A percentile compares a stretch with the other conserved stretches of the same genome.
These are phyloP conservation scores for Serilophus lunatus DNA, from an alignment of 2,113 vertebrate species.

Conservation along the genomic window DNA sequence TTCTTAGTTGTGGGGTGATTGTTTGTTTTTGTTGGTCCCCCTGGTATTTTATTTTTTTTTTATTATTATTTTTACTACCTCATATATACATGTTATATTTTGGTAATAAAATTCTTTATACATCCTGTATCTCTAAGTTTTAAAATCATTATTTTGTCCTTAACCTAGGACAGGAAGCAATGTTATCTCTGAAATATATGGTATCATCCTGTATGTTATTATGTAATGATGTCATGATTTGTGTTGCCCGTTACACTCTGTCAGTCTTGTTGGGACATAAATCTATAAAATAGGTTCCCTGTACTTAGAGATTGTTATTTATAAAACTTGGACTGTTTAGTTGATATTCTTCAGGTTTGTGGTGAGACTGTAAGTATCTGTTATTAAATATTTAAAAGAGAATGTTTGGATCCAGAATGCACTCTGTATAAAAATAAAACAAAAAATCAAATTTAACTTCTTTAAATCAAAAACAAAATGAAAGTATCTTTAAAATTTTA, in stretches of 20 bases:
- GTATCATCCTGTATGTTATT: background rate
- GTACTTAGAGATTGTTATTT: background rate
- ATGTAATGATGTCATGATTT: background rate
- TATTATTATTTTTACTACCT: too few relatives aligned
- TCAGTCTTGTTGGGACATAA: accelerated
- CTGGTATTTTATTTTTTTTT: too few relatives aligned
- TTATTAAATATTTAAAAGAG: background rate
- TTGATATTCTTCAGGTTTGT: background rate
- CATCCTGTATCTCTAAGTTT: too few relatives aligned
- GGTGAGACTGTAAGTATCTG: background rate
- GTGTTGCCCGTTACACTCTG: background rate
- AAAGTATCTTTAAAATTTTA: background rate
- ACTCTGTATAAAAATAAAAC: background rate
- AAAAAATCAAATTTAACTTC: background rate
- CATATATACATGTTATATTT: too few relatives aligned
- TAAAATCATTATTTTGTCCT: too few relatives aligned
- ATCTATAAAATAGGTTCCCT: background rate
- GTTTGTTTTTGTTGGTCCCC: too few relatives aligned
- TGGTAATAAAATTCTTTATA: too few relatives aligned
- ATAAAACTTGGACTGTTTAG: background rate
- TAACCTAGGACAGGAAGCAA: background rate
- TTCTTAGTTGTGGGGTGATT: too few relatives aligned
- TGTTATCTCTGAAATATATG: background rate
- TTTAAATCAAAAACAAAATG: background rate
- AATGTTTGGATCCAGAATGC: background rate